Evolutionary conservation across 2,888 invertebrate species (phyloP).

Genomic region (Gandaritis pyraliata): DNA sequence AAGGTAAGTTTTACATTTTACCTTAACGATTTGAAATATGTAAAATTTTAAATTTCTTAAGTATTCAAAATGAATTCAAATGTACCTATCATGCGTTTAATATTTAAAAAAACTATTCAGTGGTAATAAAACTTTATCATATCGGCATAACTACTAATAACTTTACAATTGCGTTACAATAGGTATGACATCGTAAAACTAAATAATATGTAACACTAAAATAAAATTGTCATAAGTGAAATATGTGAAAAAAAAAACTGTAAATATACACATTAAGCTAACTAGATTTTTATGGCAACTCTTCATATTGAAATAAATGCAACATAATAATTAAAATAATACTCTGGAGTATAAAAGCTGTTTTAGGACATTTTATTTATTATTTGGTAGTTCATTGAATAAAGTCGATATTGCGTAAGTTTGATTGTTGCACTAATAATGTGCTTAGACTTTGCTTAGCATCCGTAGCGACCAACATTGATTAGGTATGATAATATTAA

Average conservation of each 20-base stretch:
- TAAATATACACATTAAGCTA: neutral
- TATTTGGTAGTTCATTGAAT: constrained; percentile 3
- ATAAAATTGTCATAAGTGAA: too few species aligned
- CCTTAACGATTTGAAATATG: neutral
- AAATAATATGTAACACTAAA: too few species aligned
- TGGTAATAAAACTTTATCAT: too few species aligned
- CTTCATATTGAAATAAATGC: neutral
- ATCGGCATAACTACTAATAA: too few species aligned
- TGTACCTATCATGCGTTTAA: too few species aligned
- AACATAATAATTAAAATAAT: neutral
- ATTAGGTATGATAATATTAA: neutral
- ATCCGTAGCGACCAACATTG: constrained; percentile 13
- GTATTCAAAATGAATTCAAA: too few species aligned
- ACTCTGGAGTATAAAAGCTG: neutral
- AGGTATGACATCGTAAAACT: too few species aligned
- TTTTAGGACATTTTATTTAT: neutral
- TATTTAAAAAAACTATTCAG: too few species aligned
- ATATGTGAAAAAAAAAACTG: neutral
- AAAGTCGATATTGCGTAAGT: neutral
- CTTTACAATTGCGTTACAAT: too few species aligned
- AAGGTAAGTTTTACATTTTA: neutral
- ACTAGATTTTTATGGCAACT: neutral
- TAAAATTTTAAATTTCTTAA: too few species aligned
- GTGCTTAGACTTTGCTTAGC: constrained; percentile 22
- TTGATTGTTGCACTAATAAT: constrained; percentile 15